Evolutionary conservation across 1,140 invertebrate species (phyloP), one percentile per base, ranked within the genome.

Genomic region (Aphis gossypii): DNA sequence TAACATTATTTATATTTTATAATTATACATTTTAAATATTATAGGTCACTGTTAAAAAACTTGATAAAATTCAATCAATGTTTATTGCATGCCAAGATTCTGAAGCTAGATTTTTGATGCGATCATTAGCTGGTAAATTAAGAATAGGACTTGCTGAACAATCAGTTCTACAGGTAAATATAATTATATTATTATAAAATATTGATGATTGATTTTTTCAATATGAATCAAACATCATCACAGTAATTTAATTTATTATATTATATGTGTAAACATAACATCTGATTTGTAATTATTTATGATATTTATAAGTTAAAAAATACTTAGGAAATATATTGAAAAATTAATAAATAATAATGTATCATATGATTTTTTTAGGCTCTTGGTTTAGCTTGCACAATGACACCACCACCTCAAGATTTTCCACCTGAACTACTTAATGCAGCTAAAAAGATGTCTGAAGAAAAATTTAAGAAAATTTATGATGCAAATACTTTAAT

Each of bases 61-160:
- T 99, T 25, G 97, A 98, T 94, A 98, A 98, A 95, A 99, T 99
- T 94, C 98, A 99, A 94, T 96, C 97, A 0, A 96, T 99, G 95
- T 98, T 99, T 95, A 98, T 99, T 0, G 98, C 99, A 0, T 99
- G 99, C 95, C 96, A 97, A 92, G 96, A 97, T 94, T 97, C 97
- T 0, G 99, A 99, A 96, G 98, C 99, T 0, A 96, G 98, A 89
- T 99, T 97, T 95, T 96, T 99, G 0, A 98, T 99, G 86, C 96
- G 99, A 94, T 98, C 98, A 0, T 95, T 99, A 3, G 97, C 97
- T 94, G 99, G 99, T 23, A 99, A 99, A 95, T 95, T 99, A 87
- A 96, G 99, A 76, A 99, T 99, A 94, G 99, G 99, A 8, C 96
- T 99, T 90, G 99, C 99, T 1, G 99, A 99, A 95, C 99, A 99